Conservation (phyloP, 1,140 invertebrate genomes). For the Bombus difficillimus region DNA sequence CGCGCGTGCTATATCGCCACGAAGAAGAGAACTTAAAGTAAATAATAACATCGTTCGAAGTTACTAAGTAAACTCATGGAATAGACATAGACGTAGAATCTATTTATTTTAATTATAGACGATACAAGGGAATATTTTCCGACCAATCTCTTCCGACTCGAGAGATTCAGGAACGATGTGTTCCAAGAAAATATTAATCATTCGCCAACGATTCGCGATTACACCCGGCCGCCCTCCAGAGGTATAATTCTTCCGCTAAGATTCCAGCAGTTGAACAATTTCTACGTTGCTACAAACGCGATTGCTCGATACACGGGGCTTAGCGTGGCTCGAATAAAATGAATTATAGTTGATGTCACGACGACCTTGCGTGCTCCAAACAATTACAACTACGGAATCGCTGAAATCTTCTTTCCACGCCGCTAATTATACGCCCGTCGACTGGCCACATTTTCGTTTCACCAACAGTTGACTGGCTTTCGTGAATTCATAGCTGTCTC, state of each 20-base stretch:
- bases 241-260: background rate
- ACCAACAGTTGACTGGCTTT: background rate
- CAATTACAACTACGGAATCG: slow-evolving; percentile 21
- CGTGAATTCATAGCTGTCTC: background rate
- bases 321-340: slow-evolving; percentile 21
- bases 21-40: background rate
- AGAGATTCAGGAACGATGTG: background rate
- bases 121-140: too few relatives aligned
- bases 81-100: background rate
- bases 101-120: background rate
- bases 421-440: slow-evolving; percentile 30
- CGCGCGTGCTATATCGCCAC: background rate
- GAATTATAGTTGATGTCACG: slow-evolving; percentile 13
- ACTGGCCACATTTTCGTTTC: background rate
- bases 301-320: background rate
- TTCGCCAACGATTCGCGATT: slow-evolving; percentile 7
- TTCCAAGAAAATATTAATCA: slow-evolving; percentile 19
- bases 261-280: slow-evolving; percentile 1
- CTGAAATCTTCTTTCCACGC: slow-evolving; percentile 23
- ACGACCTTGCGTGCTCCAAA: background rate
- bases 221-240: background rate
- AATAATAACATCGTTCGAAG: background rate
- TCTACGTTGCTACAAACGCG: background rate
- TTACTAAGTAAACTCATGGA: background rate
- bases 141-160: background rate